Evolutionary conservation across 2,888 invertebrate species (phyloP), one percentile per base, ranked within the genome.

Genomic region (Drosophila limbata): DNA sequence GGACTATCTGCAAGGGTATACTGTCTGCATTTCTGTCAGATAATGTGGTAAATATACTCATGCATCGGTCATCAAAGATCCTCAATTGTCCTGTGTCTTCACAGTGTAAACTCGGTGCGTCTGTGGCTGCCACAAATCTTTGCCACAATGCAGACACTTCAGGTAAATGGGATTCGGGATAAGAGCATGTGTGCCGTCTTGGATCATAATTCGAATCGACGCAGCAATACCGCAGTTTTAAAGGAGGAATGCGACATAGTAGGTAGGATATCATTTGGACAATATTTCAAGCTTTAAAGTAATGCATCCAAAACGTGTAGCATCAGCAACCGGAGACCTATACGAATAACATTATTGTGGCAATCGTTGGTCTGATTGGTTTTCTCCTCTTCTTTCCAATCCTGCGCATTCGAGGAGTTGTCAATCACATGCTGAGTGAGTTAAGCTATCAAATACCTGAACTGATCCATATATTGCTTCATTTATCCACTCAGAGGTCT

Each of bases 111-210:
- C 88, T 96, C 97, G 0, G 93, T 97, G 51, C 95, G 97, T 25
- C 93, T 97, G 42, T 97, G 97, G 97, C 94, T 97, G 81, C 97
- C 97, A 0, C 96, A 97, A 89, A 93, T 97, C 33, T 97, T 97
- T 73, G 94, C 95, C 55, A 95, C 95, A 90, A 94, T 96, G 40
- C 92, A 92, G 42, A 92, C 92, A 13, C 93, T 93, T 69, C 91
- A 93, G 45, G 90, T 91, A 48, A 88, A 61, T 35, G 69, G 75
- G 3, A 17, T 59, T 1, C 45, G 35, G 3, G 66, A 70, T 9
- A 64, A 42, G 21, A 87, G 81, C 55, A 82, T 92, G 70, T 92
- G 92, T 51, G 61, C 73, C 9, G 87, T 92, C 33, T 52, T 92
- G 19, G 64, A 71, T 2, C 84, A 87, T 35, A 86, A 86, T 57